Conservation (phyloP, 2,113 vertebrate genomes). For the Pionites leucogaster region DNA sequence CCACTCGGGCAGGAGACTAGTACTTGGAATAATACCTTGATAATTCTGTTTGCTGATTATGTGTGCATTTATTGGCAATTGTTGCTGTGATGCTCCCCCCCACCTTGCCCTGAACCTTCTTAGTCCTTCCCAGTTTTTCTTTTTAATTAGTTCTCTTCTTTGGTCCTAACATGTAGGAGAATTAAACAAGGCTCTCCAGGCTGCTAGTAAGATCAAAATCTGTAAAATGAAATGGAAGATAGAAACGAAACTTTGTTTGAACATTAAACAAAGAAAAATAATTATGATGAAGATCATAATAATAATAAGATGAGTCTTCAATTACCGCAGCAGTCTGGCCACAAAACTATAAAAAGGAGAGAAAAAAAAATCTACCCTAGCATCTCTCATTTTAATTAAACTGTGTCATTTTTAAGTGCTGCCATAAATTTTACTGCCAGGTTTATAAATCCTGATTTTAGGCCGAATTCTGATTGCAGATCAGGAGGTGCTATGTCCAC, state of each 20-base stretch:
- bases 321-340: background rate
- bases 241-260: constrained; percentile 19
- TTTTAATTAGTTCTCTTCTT: constrained; percentile 43
- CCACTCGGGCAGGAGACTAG: background rate
- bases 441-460: background rate
- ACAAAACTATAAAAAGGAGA: background rate
- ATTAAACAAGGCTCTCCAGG: constrained; percentile 16
- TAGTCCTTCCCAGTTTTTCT: background rate
- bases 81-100: background rate
- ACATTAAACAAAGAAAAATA: constrained; percentile 49
- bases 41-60: background rate
- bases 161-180: constrained; percentile 27
- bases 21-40: background rate
- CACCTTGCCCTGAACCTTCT: background rate
- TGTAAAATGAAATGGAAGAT: constrained; percentile 5
- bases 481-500: background rate
- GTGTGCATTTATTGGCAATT: background rate
- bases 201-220: constrained; percentile 48
- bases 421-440: background rate
- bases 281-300: constrained; percentile 19
- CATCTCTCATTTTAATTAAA: constrained; percentile 32
- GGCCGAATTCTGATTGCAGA: background rate
- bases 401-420: constrained; percentile 7
- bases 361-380: background rate
- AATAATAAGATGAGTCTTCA: constrained; percentile 7